Conservation (phyloP, 2,888 invertebrate genomes). For the Lutraria lutraria region DNA sequence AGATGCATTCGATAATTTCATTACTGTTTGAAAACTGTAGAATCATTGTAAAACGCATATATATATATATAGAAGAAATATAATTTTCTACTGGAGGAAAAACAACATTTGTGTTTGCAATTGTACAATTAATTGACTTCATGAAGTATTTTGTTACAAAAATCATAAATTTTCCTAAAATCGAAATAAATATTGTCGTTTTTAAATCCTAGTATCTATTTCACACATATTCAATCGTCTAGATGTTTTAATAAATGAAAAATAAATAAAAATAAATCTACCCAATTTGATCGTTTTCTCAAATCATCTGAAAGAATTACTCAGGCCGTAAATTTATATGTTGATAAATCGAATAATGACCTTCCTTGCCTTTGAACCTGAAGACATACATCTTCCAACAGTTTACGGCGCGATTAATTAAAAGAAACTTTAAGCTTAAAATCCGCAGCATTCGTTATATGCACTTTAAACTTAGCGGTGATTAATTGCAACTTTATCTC, state of each 20-base stretch:
- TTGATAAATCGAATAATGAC: not conserved
- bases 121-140: no score
- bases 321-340: not conserved
- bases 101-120: no score
- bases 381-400: not conserved
- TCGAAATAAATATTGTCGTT: no score
- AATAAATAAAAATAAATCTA: no score
- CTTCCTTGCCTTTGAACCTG: not conserved
- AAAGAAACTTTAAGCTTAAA: not conserved
- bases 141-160: no score
- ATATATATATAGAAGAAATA: no score
- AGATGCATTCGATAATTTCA: not conserved
- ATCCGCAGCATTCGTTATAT: not conserved
- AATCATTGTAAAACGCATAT: not conserved
- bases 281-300: not conserved
- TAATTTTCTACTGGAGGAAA: no score
- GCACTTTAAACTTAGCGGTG: constrained; percentile 20
- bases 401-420: not conserved
- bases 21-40: not conserved
- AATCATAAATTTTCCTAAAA: no score
- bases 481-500: constrained; percentile 22
- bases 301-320: not conserved
- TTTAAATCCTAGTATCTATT: no score
- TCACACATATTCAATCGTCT: no score
- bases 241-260: no score